These are phyloP conservation scores for Oikopleura dioica DNA, from an alignment of 23 tunicate species.

Conservation along the genomic window DNA sequence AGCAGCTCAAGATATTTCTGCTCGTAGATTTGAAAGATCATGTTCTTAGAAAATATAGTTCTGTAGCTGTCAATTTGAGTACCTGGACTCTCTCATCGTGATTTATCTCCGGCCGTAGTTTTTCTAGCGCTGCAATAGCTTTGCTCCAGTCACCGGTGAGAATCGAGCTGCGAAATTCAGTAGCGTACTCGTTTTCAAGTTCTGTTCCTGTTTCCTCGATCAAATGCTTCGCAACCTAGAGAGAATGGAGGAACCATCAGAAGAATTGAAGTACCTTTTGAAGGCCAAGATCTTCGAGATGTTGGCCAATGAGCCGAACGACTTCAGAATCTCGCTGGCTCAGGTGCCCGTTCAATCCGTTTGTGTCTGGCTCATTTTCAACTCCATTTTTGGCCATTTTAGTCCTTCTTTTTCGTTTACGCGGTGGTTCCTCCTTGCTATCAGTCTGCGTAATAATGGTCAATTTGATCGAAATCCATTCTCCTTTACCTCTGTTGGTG, in stretches of 20 bases:
- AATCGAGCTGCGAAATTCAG: not conserved
- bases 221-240: not conserved
- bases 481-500: too few relatives aligned
- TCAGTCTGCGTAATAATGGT: too few relatives aligned
- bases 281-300: conserved; percentile 38
- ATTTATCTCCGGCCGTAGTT: not conserved
- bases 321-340: too few relatives aligned
- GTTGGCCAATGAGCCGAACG: conserved; percentile 70
- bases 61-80: too few relatives aligned
- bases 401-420: too few relatives aligned
- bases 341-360: too few relatives aligned
- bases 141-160: not conserved
- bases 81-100: not conserved
- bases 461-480: too few relatives aligned
- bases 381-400: too few relatives aligned
- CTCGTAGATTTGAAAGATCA: conserved; percentile 44
- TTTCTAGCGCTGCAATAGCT: not conserved
- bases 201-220: not conserved
- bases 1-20: conserved; percentile 68
- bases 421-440: too few relatives aligned
- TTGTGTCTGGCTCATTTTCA: too few relatives aligned
- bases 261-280: too few relatives aligned
- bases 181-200: not conserved
- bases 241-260: too few relatives aligned
- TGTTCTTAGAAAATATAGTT: conserved; percentile 45